Base-by-base conservation (phyloP, 2,888 invertebrate genomes). In the Limulus polyphemus region DNA sequence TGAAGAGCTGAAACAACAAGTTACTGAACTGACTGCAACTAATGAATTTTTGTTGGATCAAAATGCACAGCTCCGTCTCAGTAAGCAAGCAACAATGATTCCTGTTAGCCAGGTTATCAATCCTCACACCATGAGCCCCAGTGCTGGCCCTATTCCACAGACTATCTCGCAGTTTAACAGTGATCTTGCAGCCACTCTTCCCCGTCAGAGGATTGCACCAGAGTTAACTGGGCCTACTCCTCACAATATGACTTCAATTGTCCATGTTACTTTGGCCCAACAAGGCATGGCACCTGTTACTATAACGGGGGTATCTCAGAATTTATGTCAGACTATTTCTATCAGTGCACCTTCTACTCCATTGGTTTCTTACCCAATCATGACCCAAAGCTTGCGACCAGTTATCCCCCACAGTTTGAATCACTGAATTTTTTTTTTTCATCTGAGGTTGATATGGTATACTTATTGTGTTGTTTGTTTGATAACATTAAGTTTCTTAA, bases 11-110 rank as follows among this genome's bases (percentile, higher is more conserved):
- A 85, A 85, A 73, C 83, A 84, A 72, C 83, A 85, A 75, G 83
- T 86, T n/a, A 81, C 82, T 47, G 86, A 87, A 73, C 75, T 88
- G 66, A 84, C 84, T 47, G 86, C 87, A 2, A 85, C 87, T 11
- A 88, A 88, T 74, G 87, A 88, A 73, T 87, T 87, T 74, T 79
- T 88, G 12, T 75, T 88, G 67, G 86, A 86, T 71, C 87, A 88
- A 76, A 87, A 87, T 75, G 86, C 87, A 46, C 83, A 84, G 67
- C 76, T 86, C 64, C 79, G 87, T 48, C 79, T 84, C 66, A 81
- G 81, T 13, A 81, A 80, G 62, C 82, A 82, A 68, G 65, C 64
- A 32, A 47, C 63, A 47, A 63, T 67, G 5, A 62, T 64, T 7
- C 64, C 67, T 7, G 62, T 65, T 13, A 61, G 62, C 14, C 65